Percentiles rank a stretch among this genome's conserved stretches.
Evolutionary conservation across 2,797 vertebrate species (phyloP).

Genomic region (Siniperca scherzeri): DNA sequence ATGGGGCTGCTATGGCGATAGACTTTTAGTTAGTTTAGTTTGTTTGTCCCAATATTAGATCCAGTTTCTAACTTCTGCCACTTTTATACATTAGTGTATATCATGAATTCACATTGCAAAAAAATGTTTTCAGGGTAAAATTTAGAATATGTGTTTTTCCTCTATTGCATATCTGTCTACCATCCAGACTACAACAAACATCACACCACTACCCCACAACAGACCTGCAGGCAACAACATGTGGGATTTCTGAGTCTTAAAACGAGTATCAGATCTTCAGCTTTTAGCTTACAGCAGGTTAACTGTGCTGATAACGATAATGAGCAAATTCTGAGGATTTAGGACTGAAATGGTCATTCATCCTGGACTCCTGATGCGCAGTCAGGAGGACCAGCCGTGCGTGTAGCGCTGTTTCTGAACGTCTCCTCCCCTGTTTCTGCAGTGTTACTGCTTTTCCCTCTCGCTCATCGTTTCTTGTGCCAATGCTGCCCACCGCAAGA

Average conservation of each 20-base stretch:
- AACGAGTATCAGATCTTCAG: not conserved
- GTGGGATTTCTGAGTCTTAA: constrained; percentile 34
- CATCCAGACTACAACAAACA: constrained; percentile 37
- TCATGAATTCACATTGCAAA: not conserved
- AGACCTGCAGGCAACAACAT: constrained; percentile 55
- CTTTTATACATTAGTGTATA: not conserved
- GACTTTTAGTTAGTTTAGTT: constrained; percentile 17
- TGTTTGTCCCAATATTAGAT: not conserved
- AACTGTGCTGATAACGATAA: constrained; percentile 17
- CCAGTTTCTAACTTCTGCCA: not conserved
- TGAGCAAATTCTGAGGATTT: constrained; percentile 44
- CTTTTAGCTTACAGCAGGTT: constrained; percentile 6
- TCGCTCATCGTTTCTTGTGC: constrained; percentile 72
- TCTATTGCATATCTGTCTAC: constrained; percentile 1
- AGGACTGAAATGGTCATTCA: constrained; percentile 58
- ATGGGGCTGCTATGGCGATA: not conserved
- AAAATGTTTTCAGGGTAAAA: not conserved
- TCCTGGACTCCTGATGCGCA: constrained; percentile 79
- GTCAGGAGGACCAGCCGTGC: constrained; percentile 76
- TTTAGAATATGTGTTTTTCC: constrained; percentile 11
- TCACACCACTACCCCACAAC: constrained; percentile 37
- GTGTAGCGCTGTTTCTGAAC: constrained; percentile 71
- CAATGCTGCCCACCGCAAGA: constrained; percentile 76
- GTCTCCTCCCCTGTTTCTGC: constrained; percentile 85
- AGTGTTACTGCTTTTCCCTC: constrained; percentile 75